Evolutionary conservation across 2,888 invertebrate species (phyloP), one percentile per base, ranked within the genome.

Genomic region (Meteorus cinctellus): DNA sequence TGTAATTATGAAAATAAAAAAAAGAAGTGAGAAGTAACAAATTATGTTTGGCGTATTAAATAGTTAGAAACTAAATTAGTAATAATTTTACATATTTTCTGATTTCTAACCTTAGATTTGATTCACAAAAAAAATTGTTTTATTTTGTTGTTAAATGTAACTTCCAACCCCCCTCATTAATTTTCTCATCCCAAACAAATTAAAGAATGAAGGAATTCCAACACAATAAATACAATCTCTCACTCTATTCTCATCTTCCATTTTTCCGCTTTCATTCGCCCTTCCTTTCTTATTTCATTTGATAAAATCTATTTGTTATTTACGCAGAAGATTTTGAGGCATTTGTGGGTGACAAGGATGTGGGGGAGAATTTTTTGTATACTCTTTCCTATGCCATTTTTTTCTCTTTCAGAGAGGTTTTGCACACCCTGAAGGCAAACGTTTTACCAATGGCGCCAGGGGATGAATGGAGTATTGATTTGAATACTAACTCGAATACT

Each of bases 401-500:
- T 31, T 48, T 12, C 16, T 48, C 8, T n/a, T 10, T 41, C 41
- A 55, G 6, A 27, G 68, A 10, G 34, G 14, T 27, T 16, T 68
- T 41, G 51, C 16, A 14, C 6, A 10, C 31, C 34, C 27, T 24
- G 12, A 41, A 41, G 29, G 45, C 27, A 60, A 71, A 63, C 62
- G 55, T 73, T 65, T 48, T 27, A 41, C 41, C 51, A 36, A 41
- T 29, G 4, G 60, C 12, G 31, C 65, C 68, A 59, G 68, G 36
- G 62, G 55, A 79, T 77, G 76, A 83, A 81, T 80, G 62, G 71
- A 76, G 76, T 80, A 82, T 82, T 80, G 81, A 82, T 80, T 83
- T 78, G 78, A 81, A 82, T 82, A 76, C 78, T 78, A 80, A 83
- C 78, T 76, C 77, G 34, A n/a, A 55, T 31, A 31, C 45, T 51